Evolutionary conservation across 2,888 invertebrate species (phyloP), one percentile per base, ranked within the genome.

Genomic region (Brachypalpus laphriformis): DNA sequence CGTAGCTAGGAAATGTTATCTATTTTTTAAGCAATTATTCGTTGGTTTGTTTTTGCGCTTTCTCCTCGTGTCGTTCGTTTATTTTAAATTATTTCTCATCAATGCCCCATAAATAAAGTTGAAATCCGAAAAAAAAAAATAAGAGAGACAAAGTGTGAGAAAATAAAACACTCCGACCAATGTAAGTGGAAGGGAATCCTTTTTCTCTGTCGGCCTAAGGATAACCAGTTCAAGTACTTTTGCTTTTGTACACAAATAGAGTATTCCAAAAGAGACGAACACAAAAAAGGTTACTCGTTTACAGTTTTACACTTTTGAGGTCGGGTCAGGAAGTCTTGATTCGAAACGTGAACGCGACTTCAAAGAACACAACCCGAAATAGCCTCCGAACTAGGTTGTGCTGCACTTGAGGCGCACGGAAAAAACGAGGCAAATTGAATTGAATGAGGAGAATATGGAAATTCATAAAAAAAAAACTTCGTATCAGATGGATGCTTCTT

Each of bases 171-270:
- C 54, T 31, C 16, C n/a, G n/a, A 20, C 9, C 34, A 18, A 34
- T 57, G 37, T 37, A 57, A 57, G 45, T 16, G 8, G 31, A 31
- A 22, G 49, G 14, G 22, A 37, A n/a, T 66, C 11, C 11, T 45
- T 16, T 54, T 25, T 18, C 20, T n/a, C 8, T 0, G 14, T 56
- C 47, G 1, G 28, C 42, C 37, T 28, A 45, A 40, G 81, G 70
- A 75, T 65, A 65, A 57, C 49, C 31, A 72, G 72, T 83, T 78
- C 82, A 78, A 83, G 82, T 74, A 56, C 14, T 61, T n/a, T n/a
- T n/a, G n/a, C n/a, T n/a, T n/a, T n/a, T n/a, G n/a, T n/a, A n/a
- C n/a, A n/a, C 8, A 37, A 59, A 8, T 63, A 51, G 18, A 31
- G 63, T 40, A 72, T 54, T 34, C 16, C 31, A 49, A 18, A 40